Percentiles rank a stretch among this genome's conserved stretches.
These are phyloP conservation scores for Drosophila phalerata DNA, from an alignment of 2,888 invertebrate species.

Conservation along the genomic window DNA sequence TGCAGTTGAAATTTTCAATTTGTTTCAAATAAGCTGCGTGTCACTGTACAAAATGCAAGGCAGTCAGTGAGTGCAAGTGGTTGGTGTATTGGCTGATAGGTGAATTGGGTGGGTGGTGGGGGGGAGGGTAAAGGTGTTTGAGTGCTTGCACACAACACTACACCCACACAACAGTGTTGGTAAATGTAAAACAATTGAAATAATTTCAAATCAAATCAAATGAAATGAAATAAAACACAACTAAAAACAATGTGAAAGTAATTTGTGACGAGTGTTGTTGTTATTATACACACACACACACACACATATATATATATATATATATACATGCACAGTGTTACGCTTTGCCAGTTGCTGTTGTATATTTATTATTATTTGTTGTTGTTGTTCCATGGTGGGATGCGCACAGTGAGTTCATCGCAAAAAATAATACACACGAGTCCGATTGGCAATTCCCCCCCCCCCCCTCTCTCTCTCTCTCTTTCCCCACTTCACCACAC, in stretches of 20 bases:
- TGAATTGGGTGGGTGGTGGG: background rate
- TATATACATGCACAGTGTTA: conserved; percentile 36
- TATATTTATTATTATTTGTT: conserved; percentile 43
- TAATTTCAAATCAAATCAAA: conserved; percentile 4
- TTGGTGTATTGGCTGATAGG: conserved; percentile 53
- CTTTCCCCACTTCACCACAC: background rate
- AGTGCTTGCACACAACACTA: conserved; percentile 31
- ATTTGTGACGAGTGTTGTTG: conserved; percentile 45
- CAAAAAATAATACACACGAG: conserved; percentile 79
- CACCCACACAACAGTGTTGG: conserved; percentile 59
- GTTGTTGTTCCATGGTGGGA: conserved; percentile 64
- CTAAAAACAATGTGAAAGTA: conserved; percentile 57
- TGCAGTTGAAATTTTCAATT: too few species aligned
- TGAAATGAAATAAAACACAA: conserved; percentile 17
- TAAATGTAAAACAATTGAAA: conserved; percentile 38
- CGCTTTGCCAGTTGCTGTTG: conserved; percentile 50
- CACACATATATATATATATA: too few species aligned
- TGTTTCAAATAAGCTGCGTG: too few species aligned
- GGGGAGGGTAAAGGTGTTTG: conserved; percentile 3
- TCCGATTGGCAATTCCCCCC: conserved; percentile 32
- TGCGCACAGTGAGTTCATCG: conserved; percentile 82
- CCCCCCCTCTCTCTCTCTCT: background rate
- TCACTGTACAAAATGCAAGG: conserved; percentile 16
- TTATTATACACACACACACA: conserved; percentile 29
- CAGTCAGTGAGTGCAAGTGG: conserved; percentile 67